Conservation (phyloP, 2,888 invertebrate genomes). For the Nysson spinosus region DNA sequence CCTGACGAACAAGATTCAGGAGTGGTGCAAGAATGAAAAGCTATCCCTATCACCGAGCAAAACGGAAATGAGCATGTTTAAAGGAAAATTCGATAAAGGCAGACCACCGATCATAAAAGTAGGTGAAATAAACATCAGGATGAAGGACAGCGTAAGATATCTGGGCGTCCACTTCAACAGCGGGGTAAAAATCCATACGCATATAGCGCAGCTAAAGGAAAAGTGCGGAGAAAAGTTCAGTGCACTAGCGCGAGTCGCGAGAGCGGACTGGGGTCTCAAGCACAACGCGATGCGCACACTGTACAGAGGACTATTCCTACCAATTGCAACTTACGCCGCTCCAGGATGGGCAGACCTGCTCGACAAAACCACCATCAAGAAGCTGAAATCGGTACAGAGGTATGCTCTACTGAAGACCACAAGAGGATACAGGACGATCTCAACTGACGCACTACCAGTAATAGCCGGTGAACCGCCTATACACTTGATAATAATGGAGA, state of each 20-base stretch:
- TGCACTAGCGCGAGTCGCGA: too few relatives aligned
- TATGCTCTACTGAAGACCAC: too few relatives aligned
- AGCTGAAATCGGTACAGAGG: neutral
- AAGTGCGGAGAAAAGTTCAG: too few relatives aligned
- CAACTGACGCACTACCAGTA: neutral
- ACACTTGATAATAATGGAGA: neutral
- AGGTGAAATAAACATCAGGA: neutral
- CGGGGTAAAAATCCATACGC: too few relatives aligned
- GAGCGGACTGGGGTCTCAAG: too few relatives aligned
- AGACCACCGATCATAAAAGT: neutral
- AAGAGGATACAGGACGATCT: neutral
- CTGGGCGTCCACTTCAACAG: too few relatives aligned
- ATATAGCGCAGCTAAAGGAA: too few relatives aligned
- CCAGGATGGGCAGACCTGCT: neutral
- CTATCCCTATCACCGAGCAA: neutral
- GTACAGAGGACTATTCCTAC: neutral
- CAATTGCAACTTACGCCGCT: neutral
- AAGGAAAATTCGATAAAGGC: neutral
- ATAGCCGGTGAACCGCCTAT: neutral
- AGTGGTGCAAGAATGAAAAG: neutral
- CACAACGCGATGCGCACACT: neutral
- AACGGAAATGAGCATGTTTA: neutral
- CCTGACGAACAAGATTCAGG: neutral
- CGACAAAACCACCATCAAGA: neutral
- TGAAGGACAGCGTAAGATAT: too few relatives aligned